Percentiles rank a stretch among this genome's conserved stretches.
phyloP scores from a whole-genome alignment of 2,797 vertebrate species.

The Gouania willdenowi region DNA sequence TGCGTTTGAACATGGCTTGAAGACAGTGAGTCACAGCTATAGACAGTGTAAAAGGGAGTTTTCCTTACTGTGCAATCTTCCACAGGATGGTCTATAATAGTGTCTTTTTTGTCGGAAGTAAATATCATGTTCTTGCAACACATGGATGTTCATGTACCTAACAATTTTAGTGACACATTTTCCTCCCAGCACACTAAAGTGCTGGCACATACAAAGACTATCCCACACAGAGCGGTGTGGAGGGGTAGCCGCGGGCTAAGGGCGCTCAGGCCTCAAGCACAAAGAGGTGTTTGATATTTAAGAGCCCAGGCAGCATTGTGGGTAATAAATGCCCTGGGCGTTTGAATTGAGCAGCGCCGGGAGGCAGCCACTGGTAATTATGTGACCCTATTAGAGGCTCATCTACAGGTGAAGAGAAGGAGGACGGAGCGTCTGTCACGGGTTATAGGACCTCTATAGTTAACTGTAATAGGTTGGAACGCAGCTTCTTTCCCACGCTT shows the following conservation, averaged over 20 bases:
- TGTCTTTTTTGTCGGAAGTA: constrained; percentile 12
- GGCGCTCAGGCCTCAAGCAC: constrained; percentile 44
- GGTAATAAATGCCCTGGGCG: constrained; percentile 72
- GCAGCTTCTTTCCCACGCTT: constrained; percentile 40
- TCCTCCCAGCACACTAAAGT: constrained; percentile 4
- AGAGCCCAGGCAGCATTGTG: constrained; percentile 56
- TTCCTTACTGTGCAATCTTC: too few species aligned
- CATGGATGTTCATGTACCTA: background rate
- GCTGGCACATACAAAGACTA: background rate
- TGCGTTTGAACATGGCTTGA: background rate
- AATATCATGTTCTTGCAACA: constrained; percentile 3
- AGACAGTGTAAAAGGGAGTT: constrained; percentile 3
- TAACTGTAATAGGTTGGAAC: constrained; percentile 31
- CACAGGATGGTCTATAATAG: background rate
- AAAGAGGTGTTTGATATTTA: constrained; percentile 67
- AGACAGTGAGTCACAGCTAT: background rate
- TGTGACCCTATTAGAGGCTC: constrained; percentile 62
- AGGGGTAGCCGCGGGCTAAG: constrained; percentile 38
- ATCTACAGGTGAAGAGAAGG: constrained; percentile 35
- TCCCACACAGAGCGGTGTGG: constrained; percentile 21
- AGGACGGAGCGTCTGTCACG: constrained; percentile 47
- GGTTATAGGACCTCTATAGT: constrained; percentile 33
- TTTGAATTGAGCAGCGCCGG: constrained; percentile 44
- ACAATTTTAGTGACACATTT: constrained; percentile 10
- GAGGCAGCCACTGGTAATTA: constrained; percentile 69